Percentiles rank a stretch among this genome's conserved stretches.
These are phyloP conservation scores for Tachyglossus aculeatus DNA, from an alignment of 2,797 vertebrate species.

Conservation along the genomic window DNA sequence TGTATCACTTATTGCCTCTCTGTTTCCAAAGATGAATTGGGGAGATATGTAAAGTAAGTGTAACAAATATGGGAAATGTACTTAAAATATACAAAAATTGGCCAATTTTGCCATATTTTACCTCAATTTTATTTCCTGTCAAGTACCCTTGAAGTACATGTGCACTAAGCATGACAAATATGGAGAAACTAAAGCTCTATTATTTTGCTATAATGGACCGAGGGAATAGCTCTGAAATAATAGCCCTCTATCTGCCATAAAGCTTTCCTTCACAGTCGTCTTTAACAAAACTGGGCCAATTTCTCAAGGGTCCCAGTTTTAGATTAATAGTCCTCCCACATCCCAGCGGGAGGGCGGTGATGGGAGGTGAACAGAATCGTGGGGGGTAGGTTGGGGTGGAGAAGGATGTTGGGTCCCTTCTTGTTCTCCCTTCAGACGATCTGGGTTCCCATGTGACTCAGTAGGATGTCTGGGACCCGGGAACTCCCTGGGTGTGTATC, in stretches of 20 bases:
- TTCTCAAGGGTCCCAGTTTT: constrained; percentile 13
- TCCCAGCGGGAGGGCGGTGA: too few species aligned
- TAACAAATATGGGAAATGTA: constrained; percentile 47
- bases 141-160: constrained; percentile 56
- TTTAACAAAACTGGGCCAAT: constrained; percentile 25
- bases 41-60: constrained; percentile 37
- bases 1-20: constrained; percentile 40
- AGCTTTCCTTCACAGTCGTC: constrained; percentile 44
- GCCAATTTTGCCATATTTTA: constrained; percentile 54
- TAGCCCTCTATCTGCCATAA: constrained; percentile 47
- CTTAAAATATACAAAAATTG: constrained; percentile 49
- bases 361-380: too few species aligned
- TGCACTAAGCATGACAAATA: constrained; percentile 46
- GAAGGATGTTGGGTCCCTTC: background rate
- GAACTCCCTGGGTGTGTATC: background rate
- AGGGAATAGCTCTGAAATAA: constrained; percentile 51
- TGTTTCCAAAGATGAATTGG: constrained; percentile 18
- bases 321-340: background rate
- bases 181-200: constrained; percentile 55
- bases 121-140: constrained; percentile 55
- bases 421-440: background rate
- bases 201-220: constrained; percentile 50
- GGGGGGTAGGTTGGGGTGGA: too few species aligned
- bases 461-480: too few species aligned
- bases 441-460: too few species aligned